Percentiles rank a stretch among this genome's conserved stretches.
These are phyloP conservation scores for Miltochrista miniata DNA, from an alignment of 2,888 invertebrate genomes.

Conservation along the genomic window DNA sequence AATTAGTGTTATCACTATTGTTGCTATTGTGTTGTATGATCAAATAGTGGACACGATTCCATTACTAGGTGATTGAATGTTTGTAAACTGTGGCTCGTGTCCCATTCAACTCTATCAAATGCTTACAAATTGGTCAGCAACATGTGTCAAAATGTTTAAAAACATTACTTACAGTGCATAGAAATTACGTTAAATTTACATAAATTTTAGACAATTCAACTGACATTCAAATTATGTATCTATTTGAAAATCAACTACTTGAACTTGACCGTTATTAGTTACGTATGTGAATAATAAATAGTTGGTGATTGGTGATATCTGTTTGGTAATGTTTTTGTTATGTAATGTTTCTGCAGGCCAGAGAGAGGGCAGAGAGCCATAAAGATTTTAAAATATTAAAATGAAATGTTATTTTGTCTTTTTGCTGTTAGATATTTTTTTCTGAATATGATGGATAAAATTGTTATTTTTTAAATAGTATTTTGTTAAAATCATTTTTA, in stretches of 20 bases:
- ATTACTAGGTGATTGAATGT: constrained; percentile 10
- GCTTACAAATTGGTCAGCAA: constrained; percentile 11
- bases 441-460: too few species aligned
- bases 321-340: not conserved
- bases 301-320: too few species aligned
- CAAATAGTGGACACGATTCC: not conserved
- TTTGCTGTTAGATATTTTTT: too few species aligned
- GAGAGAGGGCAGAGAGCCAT: too few species aligned
- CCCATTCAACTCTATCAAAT: constrained; percentile 2
- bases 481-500: too few species aligned
- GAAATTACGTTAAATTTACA: not conserved
- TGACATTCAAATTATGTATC: too few species aligned
- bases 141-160: not conserved
- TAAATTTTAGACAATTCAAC: too few species aligned
- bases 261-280: constrained; percentile 5
- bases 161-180: not conserved
- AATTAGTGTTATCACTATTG: constrained; percentile 40
- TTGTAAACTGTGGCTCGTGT: constrained; percentile 11
- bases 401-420: too few species aligned
- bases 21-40: not conserved
- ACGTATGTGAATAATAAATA: not conserved
- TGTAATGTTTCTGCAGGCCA: constrained; percentile 4
- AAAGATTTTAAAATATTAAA: too few species aligned
- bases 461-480: too few species aligned
- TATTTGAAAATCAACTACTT: not conserved